Conservation (phyloP, 2,888 invertebrate genomes). For the Platycnemis pennipes region DNA sequence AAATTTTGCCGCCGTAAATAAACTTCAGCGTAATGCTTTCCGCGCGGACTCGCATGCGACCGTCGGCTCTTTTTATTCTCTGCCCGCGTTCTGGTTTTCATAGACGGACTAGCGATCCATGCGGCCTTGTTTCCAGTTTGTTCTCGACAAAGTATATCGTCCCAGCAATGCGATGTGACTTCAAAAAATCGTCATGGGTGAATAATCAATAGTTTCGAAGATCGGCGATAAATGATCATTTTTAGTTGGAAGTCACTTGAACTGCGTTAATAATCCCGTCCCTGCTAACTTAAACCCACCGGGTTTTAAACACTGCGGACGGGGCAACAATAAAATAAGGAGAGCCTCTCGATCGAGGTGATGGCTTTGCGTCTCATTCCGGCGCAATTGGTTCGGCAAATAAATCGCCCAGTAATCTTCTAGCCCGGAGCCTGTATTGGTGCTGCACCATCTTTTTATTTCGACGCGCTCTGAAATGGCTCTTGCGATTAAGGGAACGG, state of each 20-base stretch:
- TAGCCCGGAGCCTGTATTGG: background rate
- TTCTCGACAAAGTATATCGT: background rate
- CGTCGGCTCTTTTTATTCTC: background rate
- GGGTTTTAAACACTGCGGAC: background rate
- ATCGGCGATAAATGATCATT: background rate
- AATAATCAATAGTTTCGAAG: background rate
- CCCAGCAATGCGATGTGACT: background rate
- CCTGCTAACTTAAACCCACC: background rate
- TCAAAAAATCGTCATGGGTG: background rate
- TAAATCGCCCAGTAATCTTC: constrained; percentile 15
- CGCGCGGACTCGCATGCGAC: background rate
- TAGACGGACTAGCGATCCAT: background rate
- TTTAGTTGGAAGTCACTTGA: background rate
- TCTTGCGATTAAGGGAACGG: background rate
- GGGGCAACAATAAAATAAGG: background rate
- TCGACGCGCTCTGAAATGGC: constrained; percentile 1
- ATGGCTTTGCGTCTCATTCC: background rate
- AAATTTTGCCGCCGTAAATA: constrained; percentile 4
- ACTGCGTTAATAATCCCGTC: background rate
- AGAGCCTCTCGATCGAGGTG: background rate
- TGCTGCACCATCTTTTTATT: background rate
- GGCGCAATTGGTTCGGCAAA: background rate
- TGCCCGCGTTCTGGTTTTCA: background rate
- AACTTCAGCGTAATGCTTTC: background rate
- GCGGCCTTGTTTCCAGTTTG: background rate